Conservation (phyloP, 2,113 vertebrate species). For the Natator depressus region DNA sequence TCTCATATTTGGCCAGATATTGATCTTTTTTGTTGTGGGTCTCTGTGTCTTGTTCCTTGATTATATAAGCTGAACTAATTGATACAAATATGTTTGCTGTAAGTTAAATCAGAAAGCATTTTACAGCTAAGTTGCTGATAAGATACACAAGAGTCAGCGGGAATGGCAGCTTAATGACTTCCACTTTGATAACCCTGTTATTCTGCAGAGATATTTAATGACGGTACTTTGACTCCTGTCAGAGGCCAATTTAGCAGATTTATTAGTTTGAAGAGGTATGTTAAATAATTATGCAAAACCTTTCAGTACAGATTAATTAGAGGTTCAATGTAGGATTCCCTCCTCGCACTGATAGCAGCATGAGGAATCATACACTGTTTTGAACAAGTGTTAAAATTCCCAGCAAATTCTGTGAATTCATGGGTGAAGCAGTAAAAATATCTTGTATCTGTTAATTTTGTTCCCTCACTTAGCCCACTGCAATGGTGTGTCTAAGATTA, state of each 20-base stretch:
- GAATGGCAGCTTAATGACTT: conserved; percentile 49
- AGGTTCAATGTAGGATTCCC: conserved; percentile 52
- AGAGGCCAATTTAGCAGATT: conserved; percentile 55
- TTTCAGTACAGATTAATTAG: conserved; percentile 50
- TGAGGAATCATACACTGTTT: conserved; percentile 65
- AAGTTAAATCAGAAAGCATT: conserved; percentile 29
- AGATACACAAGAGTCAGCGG: not conserved
- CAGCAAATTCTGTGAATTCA: conserved; percentile 63
- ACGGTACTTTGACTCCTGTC: conserved; percentile 26
- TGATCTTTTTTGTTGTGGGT: not conserved
- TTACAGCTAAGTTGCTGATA: conserved; percentile 17
- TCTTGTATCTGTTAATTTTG: conserved; percentile 63
- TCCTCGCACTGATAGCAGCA: conserved; percentile 22
- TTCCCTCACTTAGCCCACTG: conserved; percentile 59
- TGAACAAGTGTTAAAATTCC: conserved; percentile 69
- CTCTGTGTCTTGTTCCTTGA: not conserved
- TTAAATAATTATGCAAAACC: conserved; percentile 59
- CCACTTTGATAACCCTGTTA: conserved; percentile 35
- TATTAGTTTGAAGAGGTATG: conserved; percentile 63
- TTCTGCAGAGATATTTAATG: conserved; percentile 56
- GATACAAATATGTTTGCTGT: not conserved
- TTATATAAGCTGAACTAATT: not conserved
- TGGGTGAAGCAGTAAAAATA: conserved; percentile 65
- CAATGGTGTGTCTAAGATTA: conserved; percentile 47
- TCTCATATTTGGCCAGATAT: not conserved